A percentile compares a stretch with the other conserved stretches of the same genome.
phyloP scores from a whole-genome alignment of 2,113 vertebrate species.

The Leptodactylus fuscus region DNA sequence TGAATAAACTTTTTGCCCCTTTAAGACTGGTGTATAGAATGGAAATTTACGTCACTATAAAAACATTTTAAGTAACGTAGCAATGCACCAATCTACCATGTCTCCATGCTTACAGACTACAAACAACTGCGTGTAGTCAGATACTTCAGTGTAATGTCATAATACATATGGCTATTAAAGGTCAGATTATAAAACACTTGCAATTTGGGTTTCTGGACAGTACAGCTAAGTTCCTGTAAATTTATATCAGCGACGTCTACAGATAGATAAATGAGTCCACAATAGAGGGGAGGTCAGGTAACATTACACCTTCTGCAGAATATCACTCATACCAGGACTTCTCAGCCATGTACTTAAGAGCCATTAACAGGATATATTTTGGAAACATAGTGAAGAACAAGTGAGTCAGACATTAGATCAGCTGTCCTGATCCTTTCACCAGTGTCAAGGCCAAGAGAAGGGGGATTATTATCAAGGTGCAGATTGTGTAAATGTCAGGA shows the following conservation, averaged over 20 bases:
- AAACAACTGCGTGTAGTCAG: background rate
- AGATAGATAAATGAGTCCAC: background rate
- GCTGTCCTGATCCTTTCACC: background rate
- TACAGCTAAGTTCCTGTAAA: background rate
- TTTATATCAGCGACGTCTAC: background rate
- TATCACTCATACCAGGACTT: no score
- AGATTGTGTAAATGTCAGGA: background rate
- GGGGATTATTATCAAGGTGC: background rate
- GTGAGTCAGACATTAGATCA: background rate
- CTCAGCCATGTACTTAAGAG: background rate
- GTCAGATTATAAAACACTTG: background rate
- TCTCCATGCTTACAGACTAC: background rate
- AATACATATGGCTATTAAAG: background rate
- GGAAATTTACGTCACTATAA: no score
- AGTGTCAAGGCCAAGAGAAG: background rate
- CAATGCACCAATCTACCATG: no score
- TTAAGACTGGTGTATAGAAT: no score
- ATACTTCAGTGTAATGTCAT: background rate
- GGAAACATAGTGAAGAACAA: no score
- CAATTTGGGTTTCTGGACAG: background rate
- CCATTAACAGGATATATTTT: background rate
- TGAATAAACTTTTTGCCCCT: no score
- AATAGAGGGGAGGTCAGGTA: background rate
- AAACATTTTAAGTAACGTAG: no score
- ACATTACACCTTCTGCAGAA: background rate